Percentiles rank a stretch among this genome's conserved stretches.
Conservation (phyloP, 1,140 invertebrate species). For the Drosophila persimilis region DNA sequence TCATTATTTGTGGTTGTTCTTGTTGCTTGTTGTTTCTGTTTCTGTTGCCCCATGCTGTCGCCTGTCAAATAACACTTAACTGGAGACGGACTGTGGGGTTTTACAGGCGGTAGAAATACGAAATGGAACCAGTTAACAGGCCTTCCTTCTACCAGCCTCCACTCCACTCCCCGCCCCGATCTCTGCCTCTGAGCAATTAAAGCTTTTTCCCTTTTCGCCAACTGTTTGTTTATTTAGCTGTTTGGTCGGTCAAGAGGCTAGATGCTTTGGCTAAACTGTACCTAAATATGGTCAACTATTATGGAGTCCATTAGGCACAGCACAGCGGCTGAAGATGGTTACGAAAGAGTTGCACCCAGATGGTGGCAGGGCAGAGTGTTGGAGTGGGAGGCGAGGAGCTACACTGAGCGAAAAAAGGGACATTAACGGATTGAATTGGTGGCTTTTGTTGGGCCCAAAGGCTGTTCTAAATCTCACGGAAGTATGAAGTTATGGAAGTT, state of each 20-base stretch:
- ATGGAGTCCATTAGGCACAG: slow-evolving; percentile 68
- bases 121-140: slow-evolving; percentile 23
- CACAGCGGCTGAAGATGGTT: slow-evolving; percentile 27
- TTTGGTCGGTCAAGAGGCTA: slow-evolving; percentile 37
- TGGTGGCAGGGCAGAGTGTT: slow-evolving; percentile 15
- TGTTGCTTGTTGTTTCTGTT: slow-evolving; percentile 35
- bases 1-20: slow-evolving; percentile 63
- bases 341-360: slow-evolving; percentile 35
- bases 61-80: slow-evolving; percentile 73
- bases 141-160: slow-evolving; percentile 6
- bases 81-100: slow-evolving; percentile 36
- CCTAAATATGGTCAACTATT: slow-evolving; percentile 61
- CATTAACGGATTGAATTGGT: too few species aligned
- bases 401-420: slow-evolving; percentile 5
- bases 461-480: too few species aligned
- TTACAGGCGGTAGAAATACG: slow-evolving; percentile 36
- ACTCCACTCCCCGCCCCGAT: neutral
- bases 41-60: slow-evolving; percentile 36
- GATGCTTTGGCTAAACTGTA: slow-evolving; percentile 21
- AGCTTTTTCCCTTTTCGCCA: slow-evolving; percentile 26
- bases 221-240: slow-evolving; percentile 57
- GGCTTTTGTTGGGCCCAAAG: too few species aligned
- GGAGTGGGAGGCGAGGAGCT: neutral
- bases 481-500: too few species aligned
- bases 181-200: slow-evolving; percentile 28